Base-by-base conservation (phyloP, 2,888 invertebrate species). In the Scaptomyza polygonia region DNA sequence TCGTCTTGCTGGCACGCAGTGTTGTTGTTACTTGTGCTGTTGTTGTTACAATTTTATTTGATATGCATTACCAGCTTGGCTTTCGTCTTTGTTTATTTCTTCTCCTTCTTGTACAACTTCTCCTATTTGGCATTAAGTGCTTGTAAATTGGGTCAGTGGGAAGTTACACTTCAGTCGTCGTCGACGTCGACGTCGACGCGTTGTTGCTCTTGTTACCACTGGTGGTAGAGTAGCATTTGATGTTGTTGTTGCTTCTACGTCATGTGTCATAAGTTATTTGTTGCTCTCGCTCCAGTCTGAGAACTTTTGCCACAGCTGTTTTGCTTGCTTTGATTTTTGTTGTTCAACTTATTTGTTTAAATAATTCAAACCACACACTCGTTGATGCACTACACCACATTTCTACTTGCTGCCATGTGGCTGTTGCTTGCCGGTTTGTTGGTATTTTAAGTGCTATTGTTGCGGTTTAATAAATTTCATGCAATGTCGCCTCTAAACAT, bases 71-170 rank as follows among this genome's bases (percentile, higher is more conserved):
- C 89, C 86, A 70, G 72, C 77, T 85, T 81, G 88, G 62, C 88
- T 84, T 86, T 83, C 86, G 88, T 88, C 83, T 82, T 73, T 84
- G 82, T 82, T 87, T 86, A 86, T 79, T 84, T 86, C 86, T 88
- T 88, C 86, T 88, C 79, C 77, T 79, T 83, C 83, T 84, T 79
- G 74, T 83, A 88, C 86, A 73, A 87, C 88, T 88, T 86, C 86
- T 84, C 77, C 83, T 77, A 85, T 87, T 82, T 89, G 78, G 84
- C 78, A 78, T 89, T 89, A 87, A 87, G 89, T 87, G 86, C 78
- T 83, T 86, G 89, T 88, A 89, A 87, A 87, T 88, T 87, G 89
- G 86, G 86, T 87, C 86, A 87, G 89, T 87, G 88, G 89, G 89
- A 87, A 88, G 89, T 89, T 89, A 89, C 89, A 87, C 88, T 87